Base-by-base conservation (phyloP, 1,140 invertebrate genomes). In the Drosophila sproati region DNA sequence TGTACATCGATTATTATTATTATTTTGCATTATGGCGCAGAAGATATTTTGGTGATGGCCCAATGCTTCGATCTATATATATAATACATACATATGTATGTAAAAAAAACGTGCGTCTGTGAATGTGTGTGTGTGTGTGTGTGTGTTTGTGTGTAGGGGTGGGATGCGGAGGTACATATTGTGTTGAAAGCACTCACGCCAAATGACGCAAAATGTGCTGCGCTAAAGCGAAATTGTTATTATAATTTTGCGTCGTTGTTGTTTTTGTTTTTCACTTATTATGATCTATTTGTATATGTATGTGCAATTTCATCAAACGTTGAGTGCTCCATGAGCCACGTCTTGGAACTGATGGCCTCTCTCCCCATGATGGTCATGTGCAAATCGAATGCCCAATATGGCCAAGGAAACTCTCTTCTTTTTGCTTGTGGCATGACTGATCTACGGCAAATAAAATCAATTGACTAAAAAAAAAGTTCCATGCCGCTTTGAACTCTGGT, bases 1-100 rank as follows among this genome's bases (percentile, higher is more conserved):
- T 43, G 74, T 60, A 60, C 59, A 69, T 20, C 43, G 28, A 68
- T 69, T 70, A 81, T 62, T 83, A 55, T 62, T 54, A 63, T 47
- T 48, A 48, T 34, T 54, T 28, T 82, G 80, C 75, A 82, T 74
- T 85, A 57, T 73, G 80, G 80, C 80, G 81, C 72, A 82, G 12
- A 81, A 80, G 59, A 41, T 45, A 29, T 31, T 48, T 39, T 51
- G 60, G n/a, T 62, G 68, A 61, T 72, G 67, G 56, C 73, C 77
- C 73, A 80, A 31, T 77, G 73, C 56, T 32, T 76, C 59, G 48
- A 50, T 73, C 56, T 82, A 57, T 59, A 69, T 69, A 77, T 73
- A 69, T 41, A 48, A 34, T 39, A 68, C 50, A 60, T 48, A 41
- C 29, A 5, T 32, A 73, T 41, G 45, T 67, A 67, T 60, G 48